phyloP scores from a whole-genome alignment of 2,888 invertebrate species.

The Arctia plantaginis region DNA sequence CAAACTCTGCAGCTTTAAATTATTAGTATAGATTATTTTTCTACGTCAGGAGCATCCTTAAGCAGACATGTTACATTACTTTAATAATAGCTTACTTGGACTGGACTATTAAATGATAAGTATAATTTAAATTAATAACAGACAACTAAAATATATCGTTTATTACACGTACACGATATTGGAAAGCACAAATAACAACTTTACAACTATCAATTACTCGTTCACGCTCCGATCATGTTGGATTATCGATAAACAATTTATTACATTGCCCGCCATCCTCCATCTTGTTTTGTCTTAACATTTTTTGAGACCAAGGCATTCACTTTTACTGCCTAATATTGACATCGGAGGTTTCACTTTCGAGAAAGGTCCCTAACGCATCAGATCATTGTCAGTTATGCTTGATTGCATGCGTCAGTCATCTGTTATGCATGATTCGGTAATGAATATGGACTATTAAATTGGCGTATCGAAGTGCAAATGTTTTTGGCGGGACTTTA shows the following conservation, averaged over 20 bases:
- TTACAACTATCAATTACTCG: conserved; percentile 50
- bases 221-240: conserved; percentile 43
- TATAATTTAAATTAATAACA: conserved; percentile 37
- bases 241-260: conserved; percentile 50
- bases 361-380: conserved; percentile 39
- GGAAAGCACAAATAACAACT: conserved; percentile 44
- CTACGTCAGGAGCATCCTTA: not conserved
- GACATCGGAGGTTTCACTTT: conserved; percentile 49
- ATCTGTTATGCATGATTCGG: conserved; percentile 40
- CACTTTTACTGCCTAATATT: conserved; percentile 50
- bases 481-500: conserved; percentile 7
- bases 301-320: conserved; percentile 39
- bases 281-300: conserved; percentile 47
- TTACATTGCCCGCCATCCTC: conserved; percentile 39
- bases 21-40: not conserved
- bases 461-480: conserved; percentile 24
- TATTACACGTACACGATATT: conserved; percentile 32
- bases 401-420: conserved; percentile 38
- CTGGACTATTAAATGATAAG: conserved; percentile 28
- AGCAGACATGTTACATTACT: not conserved
- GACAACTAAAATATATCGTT: conserved; percentile 25
- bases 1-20: too few relatives aligned
- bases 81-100: not conserved
- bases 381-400: conserved; percentile 32
- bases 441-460: conserved; percentile 25